phyloP scores from a whole-genome alignment of 2,888 invertebrate species.

The Eurytoma californica region DNA sequence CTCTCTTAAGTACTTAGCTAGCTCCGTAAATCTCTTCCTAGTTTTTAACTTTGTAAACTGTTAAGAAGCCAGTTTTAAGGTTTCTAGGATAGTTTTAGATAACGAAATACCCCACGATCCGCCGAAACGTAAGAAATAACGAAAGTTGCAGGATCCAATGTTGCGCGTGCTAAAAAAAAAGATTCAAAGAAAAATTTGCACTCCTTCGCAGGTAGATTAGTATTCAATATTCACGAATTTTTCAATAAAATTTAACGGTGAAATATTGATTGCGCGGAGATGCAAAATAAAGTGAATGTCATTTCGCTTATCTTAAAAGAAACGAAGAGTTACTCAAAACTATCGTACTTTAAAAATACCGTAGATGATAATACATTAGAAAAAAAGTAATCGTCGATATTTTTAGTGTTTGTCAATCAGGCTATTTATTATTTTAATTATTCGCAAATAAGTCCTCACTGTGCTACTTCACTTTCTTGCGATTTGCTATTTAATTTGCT shows the following conservation, averaged over 20 bases:
- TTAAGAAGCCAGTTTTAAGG: no score
- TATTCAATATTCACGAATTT: constrained; percentile 54
- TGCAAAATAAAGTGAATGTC: not conserved
- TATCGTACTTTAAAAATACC: not conserved
- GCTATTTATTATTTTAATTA: no score
- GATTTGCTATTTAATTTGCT: constrained; percentile 38
- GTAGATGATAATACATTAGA: no score
- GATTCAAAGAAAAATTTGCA: not conserved
- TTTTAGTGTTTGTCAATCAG: constrained; percentile 23
- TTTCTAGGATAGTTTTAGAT: no score
- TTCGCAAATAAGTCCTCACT: not conserved
- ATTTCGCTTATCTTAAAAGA: no score
- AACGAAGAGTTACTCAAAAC: not conserved
- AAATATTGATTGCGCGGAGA: constrained; percentile 38
- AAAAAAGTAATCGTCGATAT: not conserved
- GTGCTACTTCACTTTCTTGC: constrained; percentile 47
- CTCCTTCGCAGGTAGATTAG: not conserved
- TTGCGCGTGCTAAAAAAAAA: not conserved
- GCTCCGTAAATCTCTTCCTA: no score
- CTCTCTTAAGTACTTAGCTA: no score
- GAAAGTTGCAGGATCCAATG: not conserved
- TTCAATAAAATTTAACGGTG: constrained; percentile 47
- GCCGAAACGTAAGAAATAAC: constrained; percentile 17
- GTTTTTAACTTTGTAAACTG: no score
- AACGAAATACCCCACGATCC: not conserved